Evolutionary conservation across 1,140 invertebrate species (phyloP).

Genomic region (Lucilia sericata): DNA sequence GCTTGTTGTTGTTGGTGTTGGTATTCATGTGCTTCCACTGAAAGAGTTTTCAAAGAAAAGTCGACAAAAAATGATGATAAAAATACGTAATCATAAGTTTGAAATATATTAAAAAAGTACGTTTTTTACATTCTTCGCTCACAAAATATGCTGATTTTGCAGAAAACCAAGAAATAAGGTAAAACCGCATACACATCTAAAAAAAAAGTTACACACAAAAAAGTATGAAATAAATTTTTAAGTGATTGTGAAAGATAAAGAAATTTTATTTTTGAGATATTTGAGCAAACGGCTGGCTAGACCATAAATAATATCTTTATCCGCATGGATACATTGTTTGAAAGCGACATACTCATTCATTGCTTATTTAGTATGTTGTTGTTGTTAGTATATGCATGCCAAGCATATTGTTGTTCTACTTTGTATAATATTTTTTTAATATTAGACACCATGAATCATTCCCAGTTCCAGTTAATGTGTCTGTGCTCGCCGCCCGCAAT

Average conservation of each 20-base stretch:
- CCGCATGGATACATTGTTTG: neutral
- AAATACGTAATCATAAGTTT: slow-evolving; percentile 11
- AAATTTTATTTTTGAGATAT: neutral
- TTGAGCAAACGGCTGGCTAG: neutral
- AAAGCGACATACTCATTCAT: too few species aligned
- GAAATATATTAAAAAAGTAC: neutral
- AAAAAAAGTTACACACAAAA: too few species aligned
- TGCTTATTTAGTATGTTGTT: neutral
- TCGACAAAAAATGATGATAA: neutral
- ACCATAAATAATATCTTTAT: neutral
- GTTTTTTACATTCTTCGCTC: neutral
- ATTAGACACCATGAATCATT: slow-evolving; percentile 2
- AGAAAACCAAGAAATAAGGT: neutral
- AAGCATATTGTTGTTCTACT: neutral
- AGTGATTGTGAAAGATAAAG: too few species aligned
- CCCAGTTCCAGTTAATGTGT: neutral
- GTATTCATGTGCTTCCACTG: slow-evolving; percentile 1
- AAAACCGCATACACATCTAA: neutral
- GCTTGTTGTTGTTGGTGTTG: too few species aligned
- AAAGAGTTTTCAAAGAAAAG: slow-evolving; percentile 8
- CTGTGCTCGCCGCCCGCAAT: neutral
- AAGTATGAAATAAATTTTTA: too few species aligned
- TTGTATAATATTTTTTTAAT: neutral
- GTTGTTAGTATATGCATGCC: neutral
- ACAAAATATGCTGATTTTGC: neutral